Evolutionary conservation across 2,113 vertebrate species (phyloP).

Genomic region (Amblyopsis rosae): DNA sequence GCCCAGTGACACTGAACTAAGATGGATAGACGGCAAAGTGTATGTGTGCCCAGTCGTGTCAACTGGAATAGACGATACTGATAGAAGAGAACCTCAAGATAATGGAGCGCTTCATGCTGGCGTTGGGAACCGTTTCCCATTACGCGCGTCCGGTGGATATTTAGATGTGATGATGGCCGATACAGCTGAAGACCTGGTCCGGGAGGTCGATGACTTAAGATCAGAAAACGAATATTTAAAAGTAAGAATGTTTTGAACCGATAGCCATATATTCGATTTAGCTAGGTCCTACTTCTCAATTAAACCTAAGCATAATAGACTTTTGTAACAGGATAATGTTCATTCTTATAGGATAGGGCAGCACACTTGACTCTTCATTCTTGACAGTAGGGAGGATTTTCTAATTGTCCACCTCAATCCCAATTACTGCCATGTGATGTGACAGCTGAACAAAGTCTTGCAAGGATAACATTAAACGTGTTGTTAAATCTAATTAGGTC

Average conservation of each 20-base stretch:
- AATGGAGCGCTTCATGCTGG: constrained; percentile 42
- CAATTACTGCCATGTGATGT: constrained; percentile 27
- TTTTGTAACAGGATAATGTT: not conserved
- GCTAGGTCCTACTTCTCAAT: not conserved
- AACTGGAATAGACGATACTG: constrained; percentile 11
- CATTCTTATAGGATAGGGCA: too few relatives aligned
- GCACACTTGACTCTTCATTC: not conserved
- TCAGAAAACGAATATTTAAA: constrained; percentile 98
- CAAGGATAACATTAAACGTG: not conserved
- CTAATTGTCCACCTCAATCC: constrained; percentile 30
- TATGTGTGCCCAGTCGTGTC: constrained; percentile 38
- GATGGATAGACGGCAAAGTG: constrained; percentile 61
- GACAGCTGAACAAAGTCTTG: not conserved
- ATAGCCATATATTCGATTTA: not conserved
- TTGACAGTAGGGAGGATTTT: constrained; percentile 36
- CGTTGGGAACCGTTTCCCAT: constrained; percentile 42
- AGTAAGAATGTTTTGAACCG: constrained; percentile 74
- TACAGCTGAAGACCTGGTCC: constrained; percentile 81
- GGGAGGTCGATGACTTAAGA: constrained; percentile 93
- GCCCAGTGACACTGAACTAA: constrained; percentile 65
- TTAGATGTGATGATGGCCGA: constrained; percentile 82
- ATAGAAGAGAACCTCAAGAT: constrained; percentile 44
- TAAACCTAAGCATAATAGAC: not conserved
- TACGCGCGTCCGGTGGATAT: constrained; percentile 26
- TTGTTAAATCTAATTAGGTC: too few relatives aligned